phyloP scores from a whole-genome alignment of 2,797 vertebrate genomes.

The Pipistrellus pipistrellus region DNA sequence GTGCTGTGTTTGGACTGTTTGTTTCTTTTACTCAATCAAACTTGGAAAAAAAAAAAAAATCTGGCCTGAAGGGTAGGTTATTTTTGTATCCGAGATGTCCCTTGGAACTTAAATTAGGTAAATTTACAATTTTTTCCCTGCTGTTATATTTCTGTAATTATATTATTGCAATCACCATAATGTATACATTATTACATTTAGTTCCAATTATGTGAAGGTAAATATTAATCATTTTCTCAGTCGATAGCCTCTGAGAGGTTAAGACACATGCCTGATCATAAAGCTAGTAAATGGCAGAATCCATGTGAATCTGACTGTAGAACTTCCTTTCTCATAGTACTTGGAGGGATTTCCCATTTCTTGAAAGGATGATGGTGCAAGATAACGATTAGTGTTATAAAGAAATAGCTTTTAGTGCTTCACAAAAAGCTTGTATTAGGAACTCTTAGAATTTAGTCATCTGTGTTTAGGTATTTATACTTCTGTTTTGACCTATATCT shows the following conservation, averaged over 20 bases:
- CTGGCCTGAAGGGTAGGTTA: neutral
- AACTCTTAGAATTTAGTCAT: neutral
- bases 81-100: neutral
- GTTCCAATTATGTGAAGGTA: neutral
- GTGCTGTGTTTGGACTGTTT: constrained; percentile 4
- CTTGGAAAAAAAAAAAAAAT: neutral
- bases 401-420: neutral
- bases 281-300: constrained; percentile 7
- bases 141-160: neutral
- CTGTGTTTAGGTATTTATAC: constrained; percentile 32
- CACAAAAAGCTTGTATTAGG: neutral
- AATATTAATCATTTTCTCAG: neutral
- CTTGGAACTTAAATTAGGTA: neutral
- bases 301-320: neutral
- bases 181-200: constrained; percentile 5
- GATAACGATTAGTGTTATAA: neutral
- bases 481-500: constrained; percentile 7
- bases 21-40: neutral
- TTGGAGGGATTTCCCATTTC: neutral
- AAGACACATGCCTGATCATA: neutral
- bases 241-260: neutral
- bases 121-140: neutral
- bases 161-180: neutral
- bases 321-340: neutral
- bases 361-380: neutral